Base-by-base conservation (phyloP, 2,888 invertebrate genomes). In the Habroteleia sp. region DNA sequence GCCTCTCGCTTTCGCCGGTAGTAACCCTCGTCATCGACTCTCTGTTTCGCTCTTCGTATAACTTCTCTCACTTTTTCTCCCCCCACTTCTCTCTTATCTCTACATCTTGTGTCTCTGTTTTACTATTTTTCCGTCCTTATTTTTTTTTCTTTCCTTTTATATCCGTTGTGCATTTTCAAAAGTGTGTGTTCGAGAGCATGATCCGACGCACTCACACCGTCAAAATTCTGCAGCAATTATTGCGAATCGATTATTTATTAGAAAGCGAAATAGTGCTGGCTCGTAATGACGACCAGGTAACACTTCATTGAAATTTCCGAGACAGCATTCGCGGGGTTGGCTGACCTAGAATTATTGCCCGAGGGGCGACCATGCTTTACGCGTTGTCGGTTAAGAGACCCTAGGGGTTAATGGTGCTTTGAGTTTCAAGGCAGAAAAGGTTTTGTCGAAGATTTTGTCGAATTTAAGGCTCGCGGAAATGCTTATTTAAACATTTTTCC, bases 161-260 rank as follows among this genome's bases (percentile, higher is more conserved):
- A 25, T 56, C 39, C 58, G 50, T 68, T 50, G 68, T n/a, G n/a
- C 42, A 17, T 46, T 68, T 56, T 44, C 25, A 10, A 66, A 41
- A 54, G 54, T 23, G 44, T 72, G 56, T 71, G 71, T 41, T 42
- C 74, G 54, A 14, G 42, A 62, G 74, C 29, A 74, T 68, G 56
- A 74, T 74, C 65, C 65, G 10, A 10, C 20, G 35, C 39, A 72
- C 50, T 56, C 35, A 39, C 48, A 73, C 44, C 6, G n/a, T 4
- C 31, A 46, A 44, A 46, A 31, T 54, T n/a, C 14, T 20, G 7
- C 14, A 10, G 17, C 14, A 41, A 72, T 63, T 54, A 58, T 73
- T 60, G 52, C 60, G 50, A 58, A 60, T 73, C 65, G 72, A 74
- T 65, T 78, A 76, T 73, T 74, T 69, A 65, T 20, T n/a, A n/a